Evolutionary conservation across 2,888 invertebrate species (phyloP).

Genomic region (Podabrus alpinus): DNA sequence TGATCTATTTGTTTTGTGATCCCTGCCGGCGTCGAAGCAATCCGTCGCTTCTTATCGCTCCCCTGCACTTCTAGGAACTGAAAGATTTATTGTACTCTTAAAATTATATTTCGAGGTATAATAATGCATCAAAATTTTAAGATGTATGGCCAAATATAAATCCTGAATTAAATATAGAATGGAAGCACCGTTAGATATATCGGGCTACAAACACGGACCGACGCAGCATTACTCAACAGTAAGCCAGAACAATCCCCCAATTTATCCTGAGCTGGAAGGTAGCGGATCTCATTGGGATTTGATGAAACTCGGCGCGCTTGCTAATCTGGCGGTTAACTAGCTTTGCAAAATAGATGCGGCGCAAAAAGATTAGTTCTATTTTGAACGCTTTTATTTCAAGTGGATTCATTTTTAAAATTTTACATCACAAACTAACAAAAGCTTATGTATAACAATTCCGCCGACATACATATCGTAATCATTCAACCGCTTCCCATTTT

Average conservation of each 20-base stretch:
- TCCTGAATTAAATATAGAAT: constrained; percentile 58
- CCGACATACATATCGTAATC: constrained; percentile 18
- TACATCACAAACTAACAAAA: background rate
- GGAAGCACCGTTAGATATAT: constrained; percentile 53
- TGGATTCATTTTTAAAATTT: background rate
- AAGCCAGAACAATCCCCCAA: constrained; percentile 57
- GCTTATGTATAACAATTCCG: constrained; percentile 14
- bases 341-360: constrained; percentile 56
- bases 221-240: constrained; percentile 57
- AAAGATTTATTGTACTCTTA: constrained; percentile 47
- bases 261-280: constrained; percentile 55
- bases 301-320: constrained; percentile 56
- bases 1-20: constrained; percentile 58
- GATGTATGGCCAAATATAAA: constrained; percentile 56
- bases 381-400: constrained; percentile 12
- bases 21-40: constrained; percentile 52
- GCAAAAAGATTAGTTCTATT: constrained; percentile 35
- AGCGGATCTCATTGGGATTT: constrained; percentile 58
- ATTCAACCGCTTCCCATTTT: constrained; percentile 16
- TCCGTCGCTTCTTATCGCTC: constrained; percentile 53
- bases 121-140: constrained; percentile 56
- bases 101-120: constrained; percentile 56
- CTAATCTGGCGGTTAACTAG: constrained; percentile 58
- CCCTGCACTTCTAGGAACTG: constrained; percentile 47
- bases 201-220: constrained; percentile 55